Conservation (phyloP, 1,140 invertebrate genomes). For the Dinothrombium tinctorium region DNA sequence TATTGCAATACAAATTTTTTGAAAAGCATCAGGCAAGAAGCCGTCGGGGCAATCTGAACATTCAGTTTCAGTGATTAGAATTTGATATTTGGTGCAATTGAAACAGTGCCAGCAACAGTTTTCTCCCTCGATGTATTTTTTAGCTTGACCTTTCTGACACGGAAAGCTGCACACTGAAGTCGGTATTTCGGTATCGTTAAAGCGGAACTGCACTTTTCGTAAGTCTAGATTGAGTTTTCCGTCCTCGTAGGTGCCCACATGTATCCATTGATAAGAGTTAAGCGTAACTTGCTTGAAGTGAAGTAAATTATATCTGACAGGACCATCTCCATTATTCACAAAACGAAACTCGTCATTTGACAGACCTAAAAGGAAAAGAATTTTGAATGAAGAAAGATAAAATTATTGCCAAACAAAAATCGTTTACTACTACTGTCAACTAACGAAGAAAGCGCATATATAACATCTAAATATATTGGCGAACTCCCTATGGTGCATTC, state of each 20-base stretch:
- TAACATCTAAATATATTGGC: no score
- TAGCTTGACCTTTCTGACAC: slow-evolving; percentile 61
- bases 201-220: slow-evolving; percentile 19
- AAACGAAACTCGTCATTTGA: slow-evolving; percentile 73
- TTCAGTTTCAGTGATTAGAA: slow-evolving; percentile 48
- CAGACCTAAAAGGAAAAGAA: slow-evolving; percentile 30
- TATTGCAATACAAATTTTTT: slow-evolving; percentile 45
- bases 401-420: background rate
- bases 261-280: slow-evolving; percentile 26
- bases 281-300: slow-evolving; percentile 62
- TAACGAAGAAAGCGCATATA: no score
- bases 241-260: slow-evolving; percentile 49
- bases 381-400: background rate
- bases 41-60: slow-evolving; percentile 57
- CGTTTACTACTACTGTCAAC: background rate
- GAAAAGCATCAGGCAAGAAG: slow-evolving; percentile 45
- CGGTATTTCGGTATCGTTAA: slow-evolving; percentile 40
- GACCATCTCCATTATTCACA: slow-evolving; percentile 54
- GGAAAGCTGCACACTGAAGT: slow-evolving; percentile 80
- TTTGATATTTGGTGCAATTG: slow-evolving; percentile 75
- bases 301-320: slow-evolving; percentile 76
- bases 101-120: slow-evolving; percentile 90
- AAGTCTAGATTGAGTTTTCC: slow-evolving; percentile 52
- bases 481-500: no score
- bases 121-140: slow-evolving; percentile 69